phyloP scores from a whole-genome alignment of 2,888 invertebrate species.

The Diploptera punctata region DNA sequence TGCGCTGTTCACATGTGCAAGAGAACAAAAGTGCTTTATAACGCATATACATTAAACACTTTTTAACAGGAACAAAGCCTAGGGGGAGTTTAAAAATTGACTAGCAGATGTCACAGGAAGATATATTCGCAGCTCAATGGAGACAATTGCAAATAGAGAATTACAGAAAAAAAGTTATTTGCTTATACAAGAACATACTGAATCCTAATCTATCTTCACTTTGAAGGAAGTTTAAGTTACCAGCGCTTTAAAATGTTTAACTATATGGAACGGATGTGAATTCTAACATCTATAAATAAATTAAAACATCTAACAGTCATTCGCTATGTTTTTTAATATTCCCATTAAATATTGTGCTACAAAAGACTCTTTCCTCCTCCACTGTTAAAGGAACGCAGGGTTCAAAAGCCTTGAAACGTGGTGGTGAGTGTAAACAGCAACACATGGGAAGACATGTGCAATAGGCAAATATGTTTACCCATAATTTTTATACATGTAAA shows the following conservation, averaged over 20 bases:
- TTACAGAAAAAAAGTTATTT: neutral
- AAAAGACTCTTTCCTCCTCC: neutral
- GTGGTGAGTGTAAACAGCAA: too few species aligned
- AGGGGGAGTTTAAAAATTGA: neutral
- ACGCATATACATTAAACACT: neutral
- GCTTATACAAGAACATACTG: neutral
- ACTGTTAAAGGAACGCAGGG: too few species aligned
- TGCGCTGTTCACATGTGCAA: neutral
- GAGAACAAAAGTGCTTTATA: neutral
- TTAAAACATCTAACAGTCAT: neutral
- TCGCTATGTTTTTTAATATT: neutral
- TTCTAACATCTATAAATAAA: neutral
- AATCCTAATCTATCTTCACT: neutral
- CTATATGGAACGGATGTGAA: neutral
- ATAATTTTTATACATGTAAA: too few species aligned
- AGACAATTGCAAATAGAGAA: slow-evolving; percentile 6
- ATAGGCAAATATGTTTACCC: too few species aligned
- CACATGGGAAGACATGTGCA: too few species aligned
- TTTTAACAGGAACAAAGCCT: neutral
- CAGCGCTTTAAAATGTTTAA: neutral
- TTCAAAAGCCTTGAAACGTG: too few species aligned
- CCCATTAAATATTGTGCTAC: slow-evolving; percentile 7
- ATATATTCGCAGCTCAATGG: neutral
- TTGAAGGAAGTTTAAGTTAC: slow-evolving; percentile 17
- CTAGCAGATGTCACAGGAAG: neutral